Percentiles rank a stretch among this genome's conserved stretches.
These are phyloP conservation scores for Planiliza haematocheilus DNA, from an alignment of 2,113 vertebrate genomes.

Conservation along the genomic window DNA sequence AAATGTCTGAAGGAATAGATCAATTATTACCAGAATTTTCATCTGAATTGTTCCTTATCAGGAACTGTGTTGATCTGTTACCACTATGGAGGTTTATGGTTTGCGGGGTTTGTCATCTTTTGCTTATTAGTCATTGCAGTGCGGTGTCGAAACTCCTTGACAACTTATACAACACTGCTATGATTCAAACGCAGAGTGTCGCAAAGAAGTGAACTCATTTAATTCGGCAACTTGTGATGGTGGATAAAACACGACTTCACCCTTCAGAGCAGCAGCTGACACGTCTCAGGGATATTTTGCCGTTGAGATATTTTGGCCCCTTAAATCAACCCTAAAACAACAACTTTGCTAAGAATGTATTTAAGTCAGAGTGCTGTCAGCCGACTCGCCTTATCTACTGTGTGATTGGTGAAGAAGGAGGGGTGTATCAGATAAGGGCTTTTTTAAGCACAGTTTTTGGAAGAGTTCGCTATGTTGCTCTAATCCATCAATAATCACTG, in stretches of 20 bases:
- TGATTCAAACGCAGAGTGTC: constrained; percentile 18
- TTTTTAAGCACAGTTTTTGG: too few relatives aligned
- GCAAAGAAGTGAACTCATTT: not conserved
- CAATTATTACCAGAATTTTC: constrained; percentile 33
- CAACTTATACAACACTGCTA: constrained; percentile 5
- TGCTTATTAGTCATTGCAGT: constrained; percentile 45
- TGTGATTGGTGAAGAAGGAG: not conserved
- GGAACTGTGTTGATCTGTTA: constrained; percentile 23
- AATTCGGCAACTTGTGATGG: not conserved
- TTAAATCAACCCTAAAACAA: too few relatives aligned
- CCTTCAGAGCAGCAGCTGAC: constrained; percentile 23
- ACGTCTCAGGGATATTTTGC: constrained; percentile 8
- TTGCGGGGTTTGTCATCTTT: constrained; percentile 29
- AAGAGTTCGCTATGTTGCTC: not conserved
- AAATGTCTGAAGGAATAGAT: constrained; percentile 31
- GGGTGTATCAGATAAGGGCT: not conserved
- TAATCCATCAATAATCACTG: not conserved
- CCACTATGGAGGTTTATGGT: constrained; percentile 20
- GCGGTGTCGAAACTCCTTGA: constrained; percentile 41
- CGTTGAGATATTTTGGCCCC: not conserved
- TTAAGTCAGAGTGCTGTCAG: not conserved
- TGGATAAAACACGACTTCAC: constrained; percentile 23
- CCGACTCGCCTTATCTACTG: not conserved
- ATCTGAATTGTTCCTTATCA: constrained; percentile 18
- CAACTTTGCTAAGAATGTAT: not conserved